Evolutionary conservation across 30 jellyfish, hydroid and myxozoan genomes (phyloP).

Genomic region (Phacellophora camtschatica): DNA sequence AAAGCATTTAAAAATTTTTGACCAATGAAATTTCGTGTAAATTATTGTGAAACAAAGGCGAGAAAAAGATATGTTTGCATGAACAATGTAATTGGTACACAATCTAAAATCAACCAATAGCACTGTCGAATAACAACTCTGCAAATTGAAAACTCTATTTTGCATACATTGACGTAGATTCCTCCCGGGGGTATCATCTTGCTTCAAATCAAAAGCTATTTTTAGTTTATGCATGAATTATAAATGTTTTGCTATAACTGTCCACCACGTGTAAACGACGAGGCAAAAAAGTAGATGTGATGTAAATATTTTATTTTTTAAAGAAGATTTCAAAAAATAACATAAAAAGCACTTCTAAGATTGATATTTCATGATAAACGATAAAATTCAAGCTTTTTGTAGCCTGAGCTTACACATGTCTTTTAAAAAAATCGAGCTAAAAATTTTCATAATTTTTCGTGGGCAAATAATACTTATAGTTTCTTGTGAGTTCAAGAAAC

Average conservation of each 20-base stretch:
- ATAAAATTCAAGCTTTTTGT: too few species aligned
- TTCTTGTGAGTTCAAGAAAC: too few species aligned
- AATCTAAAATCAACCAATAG: background rate
- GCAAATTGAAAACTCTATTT: background rate
- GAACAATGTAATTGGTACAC: background rate
- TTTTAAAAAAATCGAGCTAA: too few species aligned
- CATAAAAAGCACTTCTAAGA: too few species aligned
- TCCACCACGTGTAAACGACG: constrained; percentile 67
- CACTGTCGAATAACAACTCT: background rate
- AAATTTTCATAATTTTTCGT: too few species aligned
- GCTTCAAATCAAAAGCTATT: constrained; percentile 13
- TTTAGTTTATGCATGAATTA: constrained; percentile 9
- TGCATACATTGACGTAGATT: constrained; percentile 33
- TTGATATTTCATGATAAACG: too few species aligned
- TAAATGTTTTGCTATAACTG: too few species aligned
- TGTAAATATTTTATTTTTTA: background rate
- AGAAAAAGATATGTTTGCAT: background rate
- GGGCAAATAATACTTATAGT: too few species aligned
- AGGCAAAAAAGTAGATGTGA: background rate
- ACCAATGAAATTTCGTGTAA: constrained; percentile 2
- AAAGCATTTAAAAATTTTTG: background rate
- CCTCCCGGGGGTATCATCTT: constrained; percentile 30
- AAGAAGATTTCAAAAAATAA: too few species aligned
- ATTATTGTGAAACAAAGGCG: background rate
- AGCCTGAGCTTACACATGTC: too few species aligned